These are phyloP conservation scores for Cromileptes altivelis DNA, from an alignment of 2,113 vertebrate genomes.

Conservation along the genomic window DNA sequence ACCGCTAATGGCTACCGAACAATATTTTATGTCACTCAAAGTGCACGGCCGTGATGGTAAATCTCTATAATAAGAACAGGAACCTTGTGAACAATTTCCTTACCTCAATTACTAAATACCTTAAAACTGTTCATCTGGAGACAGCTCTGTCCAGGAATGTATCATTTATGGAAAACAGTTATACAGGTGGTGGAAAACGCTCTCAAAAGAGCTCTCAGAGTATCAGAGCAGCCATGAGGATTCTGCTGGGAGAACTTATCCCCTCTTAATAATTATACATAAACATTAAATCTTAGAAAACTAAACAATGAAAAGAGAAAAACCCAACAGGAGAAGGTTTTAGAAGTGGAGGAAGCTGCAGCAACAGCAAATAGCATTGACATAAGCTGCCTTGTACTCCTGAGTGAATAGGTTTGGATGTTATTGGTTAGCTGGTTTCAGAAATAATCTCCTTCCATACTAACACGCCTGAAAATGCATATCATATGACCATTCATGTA, in stretches of 20 bases:
- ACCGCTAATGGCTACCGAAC: slow-evolving; percentile 40
- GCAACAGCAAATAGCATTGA: neutral
- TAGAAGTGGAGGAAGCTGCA: neutral
- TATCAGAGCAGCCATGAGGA: neutral
- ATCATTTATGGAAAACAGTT: neutral
- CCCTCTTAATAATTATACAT: neutral
- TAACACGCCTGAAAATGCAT: no score
- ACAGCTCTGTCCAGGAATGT: neutral
- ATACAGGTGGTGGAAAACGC: neutral
- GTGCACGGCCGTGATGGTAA: slow-evolving; percentile 36
- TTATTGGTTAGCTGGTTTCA: neutral
- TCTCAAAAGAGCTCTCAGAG: neutral
- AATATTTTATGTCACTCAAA: slow-evolving; percentile 56
- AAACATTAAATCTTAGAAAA: neutral
- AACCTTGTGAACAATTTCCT: neutral
- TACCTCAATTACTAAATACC: neutral
- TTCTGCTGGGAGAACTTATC: neutral
- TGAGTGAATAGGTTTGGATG: neutral
- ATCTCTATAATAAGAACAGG: slow-evolving; percentile 41
- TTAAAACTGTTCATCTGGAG: neutral
- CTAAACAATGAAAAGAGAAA: neutral
- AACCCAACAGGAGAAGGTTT: neutral
- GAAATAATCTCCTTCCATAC: no score
- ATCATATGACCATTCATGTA: no score
- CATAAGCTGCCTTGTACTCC: neutral